Conservation (phyloP, 2,797 vertebrate genomes). For the Falco columbarius region DNA sequence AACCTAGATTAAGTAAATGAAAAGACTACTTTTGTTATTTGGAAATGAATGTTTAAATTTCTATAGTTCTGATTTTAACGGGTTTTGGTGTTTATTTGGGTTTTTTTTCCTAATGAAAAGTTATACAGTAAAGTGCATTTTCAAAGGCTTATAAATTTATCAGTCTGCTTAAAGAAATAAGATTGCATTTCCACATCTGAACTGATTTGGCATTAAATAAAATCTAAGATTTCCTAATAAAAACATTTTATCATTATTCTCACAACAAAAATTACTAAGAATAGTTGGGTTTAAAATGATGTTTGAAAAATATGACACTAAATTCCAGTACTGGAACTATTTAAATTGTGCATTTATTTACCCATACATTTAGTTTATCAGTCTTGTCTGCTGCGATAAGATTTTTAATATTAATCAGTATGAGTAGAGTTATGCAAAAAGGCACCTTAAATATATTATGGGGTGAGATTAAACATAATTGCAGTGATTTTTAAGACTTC, state of each 20-base stretch:
- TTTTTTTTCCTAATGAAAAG: neutral
- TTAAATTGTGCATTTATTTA: neutral
- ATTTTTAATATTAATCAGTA: neutral
- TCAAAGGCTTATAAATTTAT: neutral
- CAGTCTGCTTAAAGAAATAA: neutral
- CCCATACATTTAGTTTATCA: neutral
- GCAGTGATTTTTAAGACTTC: neutral
- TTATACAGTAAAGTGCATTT: neutral
- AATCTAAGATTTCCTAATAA: constrained; percentile 12
- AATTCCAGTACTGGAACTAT: constrained; percentile 20
- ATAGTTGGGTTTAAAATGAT: neutral
- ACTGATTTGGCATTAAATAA: constrained; percentile 4
- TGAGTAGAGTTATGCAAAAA: neutral
- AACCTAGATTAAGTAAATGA: neutral
- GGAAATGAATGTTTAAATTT: neutral
- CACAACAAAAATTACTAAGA: neutral
- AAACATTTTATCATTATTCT: constrained; percentile 31
- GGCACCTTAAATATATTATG: neutral
- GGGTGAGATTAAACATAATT: neutral
- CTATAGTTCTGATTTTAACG: neutral
- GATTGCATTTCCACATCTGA: neutral
- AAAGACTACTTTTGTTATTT: neutral
- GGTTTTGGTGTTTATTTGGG: neutral
- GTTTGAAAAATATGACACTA: neutral
- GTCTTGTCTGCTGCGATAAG: neutral